Evolutionary conservation across 2,888 invertebrate species (phyloP).

Genomic region (Athetis lepigone): DNA sequence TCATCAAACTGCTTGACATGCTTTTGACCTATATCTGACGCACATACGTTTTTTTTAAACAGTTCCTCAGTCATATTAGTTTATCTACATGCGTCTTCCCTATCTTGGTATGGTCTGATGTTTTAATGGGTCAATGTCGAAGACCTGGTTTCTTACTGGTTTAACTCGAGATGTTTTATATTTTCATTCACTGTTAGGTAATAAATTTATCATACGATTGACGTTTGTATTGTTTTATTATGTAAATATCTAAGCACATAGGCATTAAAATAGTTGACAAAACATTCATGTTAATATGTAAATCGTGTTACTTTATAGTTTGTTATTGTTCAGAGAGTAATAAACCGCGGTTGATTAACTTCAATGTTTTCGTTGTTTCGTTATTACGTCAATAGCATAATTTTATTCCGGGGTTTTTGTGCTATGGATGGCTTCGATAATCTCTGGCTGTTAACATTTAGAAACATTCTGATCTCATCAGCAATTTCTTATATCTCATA

Average conservation of each 20-base stretch:
- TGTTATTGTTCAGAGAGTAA: conserved; percentile 22
- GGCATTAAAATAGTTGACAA: conserved; percentile 10
- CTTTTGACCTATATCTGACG: conserved; percentile 44
- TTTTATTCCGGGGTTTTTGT: conserved; percentile 21
- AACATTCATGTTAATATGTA: conserved; percentile 32
- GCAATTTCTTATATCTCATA: no score
- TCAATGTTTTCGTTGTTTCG: conserved; percentile 30
- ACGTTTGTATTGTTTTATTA: conserved; percentile 15
- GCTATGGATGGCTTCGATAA: background rate
- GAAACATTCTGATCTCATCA: no score
- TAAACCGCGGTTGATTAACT: conserved; percentile 30
- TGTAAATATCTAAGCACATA: conserved; percentile 9
- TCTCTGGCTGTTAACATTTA: background rate
- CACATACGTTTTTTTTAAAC: conserved; percentile 34
- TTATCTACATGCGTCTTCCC: conserved; percentile 36
- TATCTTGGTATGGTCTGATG: conserved; percentile 28
- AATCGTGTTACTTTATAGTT: conserved; percentile 19
- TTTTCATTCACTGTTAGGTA: conserved; percentile 12
- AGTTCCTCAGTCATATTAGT: background rate
- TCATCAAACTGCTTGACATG: conserved; percentile 39
- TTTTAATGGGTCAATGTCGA: conserved; percentile 47
- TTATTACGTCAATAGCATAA: conserved; percentile 27
- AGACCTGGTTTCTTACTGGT: conserved; percentile 15
- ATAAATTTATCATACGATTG: conserved; percentile 16
- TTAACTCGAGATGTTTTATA: conserved; percentile 9